Evolutionary conservation across 2,113 vertebrate genomes (phyloP).

Genomic region (Stercorarius parasiticus): DNA sequence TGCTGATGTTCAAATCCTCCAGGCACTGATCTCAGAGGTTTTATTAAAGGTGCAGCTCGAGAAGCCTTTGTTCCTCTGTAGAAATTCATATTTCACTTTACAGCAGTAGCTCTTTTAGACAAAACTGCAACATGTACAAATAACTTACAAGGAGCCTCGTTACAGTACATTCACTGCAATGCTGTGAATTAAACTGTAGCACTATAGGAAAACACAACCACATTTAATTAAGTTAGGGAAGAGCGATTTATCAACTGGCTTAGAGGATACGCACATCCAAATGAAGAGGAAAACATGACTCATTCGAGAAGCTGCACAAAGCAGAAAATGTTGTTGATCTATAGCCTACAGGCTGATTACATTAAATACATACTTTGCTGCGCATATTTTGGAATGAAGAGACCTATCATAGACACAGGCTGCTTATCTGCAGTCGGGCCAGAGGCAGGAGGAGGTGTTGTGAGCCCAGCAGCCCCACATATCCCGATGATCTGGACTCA

Average conservation of each 20-base stretch:
- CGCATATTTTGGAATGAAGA: background rate
- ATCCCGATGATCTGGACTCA: background rate
- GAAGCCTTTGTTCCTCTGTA: background rate
- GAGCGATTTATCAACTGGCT: constrained; percentile 48
- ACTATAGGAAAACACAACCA: background rate
- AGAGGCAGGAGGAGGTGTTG: background rate
- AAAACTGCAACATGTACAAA: background rate
- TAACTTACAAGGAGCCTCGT: background rate
- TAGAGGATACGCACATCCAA: constrained; percentile 34
- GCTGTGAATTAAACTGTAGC: background rate
- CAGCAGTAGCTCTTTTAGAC: background rate
- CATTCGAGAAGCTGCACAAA: background rate
- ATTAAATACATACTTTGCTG: background rate
- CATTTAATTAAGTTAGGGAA: constrained; percentile 60
- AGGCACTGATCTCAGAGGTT: background rate
- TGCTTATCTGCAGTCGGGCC: background rate
- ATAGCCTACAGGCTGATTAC: background rate
- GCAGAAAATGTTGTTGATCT: background rate
- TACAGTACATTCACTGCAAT: background rate
- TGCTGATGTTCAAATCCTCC: background rate
- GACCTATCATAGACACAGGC: background rate
- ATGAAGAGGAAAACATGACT: background rate
- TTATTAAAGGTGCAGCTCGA: background rate
- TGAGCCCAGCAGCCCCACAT: background rate
- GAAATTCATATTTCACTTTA: background rate